Evolutionary conservation across 2,113 vertebrate species (phyloP), one percentile per base, ranked within the genome.

Genomic region (Heterochromis multidens): DNA sequence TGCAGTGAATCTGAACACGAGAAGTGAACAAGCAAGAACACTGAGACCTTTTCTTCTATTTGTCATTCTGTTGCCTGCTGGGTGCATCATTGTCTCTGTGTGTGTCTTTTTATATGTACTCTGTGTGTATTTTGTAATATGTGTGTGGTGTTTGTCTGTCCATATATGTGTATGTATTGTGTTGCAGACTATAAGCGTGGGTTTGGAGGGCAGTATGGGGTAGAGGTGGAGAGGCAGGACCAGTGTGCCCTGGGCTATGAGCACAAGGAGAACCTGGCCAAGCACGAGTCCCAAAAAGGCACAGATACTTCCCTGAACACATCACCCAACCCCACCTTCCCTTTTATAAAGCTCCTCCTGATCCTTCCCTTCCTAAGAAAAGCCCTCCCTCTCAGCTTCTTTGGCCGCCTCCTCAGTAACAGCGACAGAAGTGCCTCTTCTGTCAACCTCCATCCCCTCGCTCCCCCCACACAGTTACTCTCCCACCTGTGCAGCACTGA

Each of bases 161-260:
- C 43, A 2, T 93, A 23, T 81, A 7, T 77, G 49, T 90, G 59
- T 79, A 29, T 79, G 10, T 77, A 25, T 87, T 93, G 93, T 96
- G 95, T 97, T 96, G 87, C 97, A 98, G 97, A 98, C 95, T 97
- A 97, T 97, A 97, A 98, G 94, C 96, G 96, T 91, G 98, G 97
- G 96, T 98, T 98, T 94, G 97, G 97, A 96, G 97, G 97, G 95
- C 96, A 92, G 94, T 97, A 97, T 94, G 97, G 97, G 96, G 96
- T 98, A 90, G 96, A 97, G 95, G 95, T 90, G 92, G 97, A 97
- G 94, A 97, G 94, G 94, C 97, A 96, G 96, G 97, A 97, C 96
- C 94, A 96, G 92, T 96, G 96, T 94, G 97, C 97, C 79, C 94
- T 97, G 96, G 96, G 97, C 89, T 97, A 97, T 96, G 97, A 97